Evolutionary conservation across 2,113 vertebrate genomes (phyloP), one percentile per base, ranked within the genome.

Genomic region (Agapornis roseicollis): DNA sequence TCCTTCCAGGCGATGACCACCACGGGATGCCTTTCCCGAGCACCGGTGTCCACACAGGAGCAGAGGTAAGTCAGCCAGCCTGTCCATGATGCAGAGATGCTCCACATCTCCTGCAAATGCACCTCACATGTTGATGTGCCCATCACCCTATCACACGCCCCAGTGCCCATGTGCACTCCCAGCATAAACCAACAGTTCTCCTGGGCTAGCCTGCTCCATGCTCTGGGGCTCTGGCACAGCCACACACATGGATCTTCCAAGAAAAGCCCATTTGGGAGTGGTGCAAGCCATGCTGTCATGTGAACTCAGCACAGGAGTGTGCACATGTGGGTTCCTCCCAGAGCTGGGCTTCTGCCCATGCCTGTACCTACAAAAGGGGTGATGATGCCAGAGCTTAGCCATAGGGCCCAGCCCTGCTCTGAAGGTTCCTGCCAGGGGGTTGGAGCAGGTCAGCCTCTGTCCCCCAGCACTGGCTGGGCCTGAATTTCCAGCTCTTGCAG

Each of bases 401-500:
- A 3, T 5, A 56, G 46, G 46, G 20, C 44, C 44, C 44, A 46
- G 44, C 44, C 44, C 44, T 46, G 44, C 18, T 46, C 44, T 46
- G 44, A 46, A 46, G 84, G 53, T 76, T 83, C 82, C 42, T 69
- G 76, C 47, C 1, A 7, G 68, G 35, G 46, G 20, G 24, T 39
- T 47, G 85, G 44, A 52, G 77, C 23, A 56, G 88, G 68, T 90
- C 89, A 83, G 53, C 64, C 33, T 69, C 68, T 89, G 5, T 31
- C 50, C 73, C 64, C 50, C 0, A 0, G n/a, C 85, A 82, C 88
- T 4, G 9, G 42, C 81, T 53, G 52, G n/a, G 50, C 92, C 79
- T 90, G 90, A 79, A 82, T 79, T 93, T 94, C 88, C 85, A 68
- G 93, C 85, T 88, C 63, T 10, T 58, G 88, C 52, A 50, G 39